A percentile compares a stretch with the other conserved stretches of the same genome.
Conservation (phyloP, 2,888 invertebrate genomes). For the Argyra leucocephala region DNA sequence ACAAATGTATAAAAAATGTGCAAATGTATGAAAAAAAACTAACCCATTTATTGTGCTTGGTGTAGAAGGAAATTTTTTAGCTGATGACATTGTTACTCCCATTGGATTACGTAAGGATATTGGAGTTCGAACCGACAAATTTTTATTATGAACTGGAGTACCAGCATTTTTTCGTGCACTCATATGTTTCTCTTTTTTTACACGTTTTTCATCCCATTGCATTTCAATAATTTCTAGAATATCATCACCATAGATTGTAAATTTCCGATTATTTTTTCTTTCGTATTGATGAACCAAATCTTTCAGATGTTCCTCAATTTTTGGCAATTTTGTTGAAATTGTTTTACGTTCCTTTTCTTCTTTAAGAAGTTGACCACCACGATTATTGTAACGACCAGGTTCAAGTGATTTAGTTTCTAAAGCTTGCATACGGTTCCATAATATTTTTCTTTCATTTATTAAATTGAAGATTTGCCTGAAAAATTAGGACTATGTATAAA, state of each 20-base stretch:
- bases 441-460: constrained; percentile 54
- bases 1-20: no score
- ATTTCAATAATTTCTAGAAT: constrained; percentile 52
- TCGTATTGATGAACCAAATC: constrained; percentile 49
- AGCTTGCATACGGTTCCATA: constrained; percentile 68
- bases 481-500: not conserved
- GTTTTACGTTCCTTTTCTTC: constrained; percentile 82
- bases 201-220: constrained; percentile 50
- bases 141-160: constrained; percentile 18
- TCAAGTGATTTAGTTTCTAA: constrained; percentile 68
- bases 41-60: constrained; percentile 24
- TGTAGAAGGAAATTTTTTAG: constrained; percentile 9
- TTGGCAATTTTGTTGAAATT: constrained; percentile 60
- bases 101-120: constrained; percentile 30
- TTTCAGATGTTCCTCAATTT: constrained; percentile 58
- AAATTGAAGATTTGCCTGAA: constrained; percentile 55
- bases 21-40: no score
- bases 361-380: constrained; percentile 73
- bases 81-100: constrained; percentile 30
- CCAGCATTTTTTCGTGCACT: constrained; percentile 44
- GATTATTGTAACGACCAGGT: constrained; percentile 73
- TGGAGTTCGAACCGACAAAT: constrained; percentile 29
- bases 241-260: constrained; percentile 55
- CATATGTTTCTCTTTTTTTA: constrained; percentile 33
- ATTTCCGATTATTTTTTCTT: constrained; percentile 46